Evolutionary conservation across 2,797 vertebrate genomes (phyloP), one percentile per base, ranked within the genome.

Genomic region (Oreonectes daqikongensis): DNA sequence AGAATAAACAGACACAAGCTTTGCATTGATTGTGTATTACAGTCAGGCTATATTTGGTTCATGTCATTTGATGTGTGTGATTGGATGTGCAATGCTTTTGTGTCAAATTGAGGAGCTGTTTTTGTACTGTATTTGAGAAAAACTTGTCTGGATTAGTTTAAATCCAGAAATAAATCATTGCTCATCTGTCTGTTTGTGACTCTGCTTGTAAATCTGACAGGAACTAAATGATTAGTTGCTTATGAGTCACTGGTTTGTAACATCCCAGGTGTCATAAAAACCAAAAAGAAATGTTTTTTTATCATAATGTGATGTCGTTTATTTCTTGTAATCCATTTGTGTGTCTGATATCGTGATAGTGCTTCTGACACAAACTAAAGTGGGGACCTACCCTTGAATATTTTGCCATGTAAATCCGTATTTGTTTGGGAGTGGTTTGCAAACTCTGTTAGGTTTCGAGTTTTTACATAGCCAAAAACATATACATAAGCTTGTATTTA

Each of bases 381-480:
- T 11, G 12, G 24, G 12, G 18, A 66, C 20, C 44, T 38, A n/a
- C 50, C 38, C 44, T 26, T 38, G 50, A 52, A 46, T 68, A 24
- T 65, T 80, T 80, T 76, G 67, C 67, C 55, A 79, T 20, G 71
- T 40, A 79, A 80, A 75, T 48, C 30, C 6, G 0, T 75, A 71
- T 80, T 80, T 80, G 79, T 66, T 67, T 80, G 12, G 64, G 63
- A 76, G 52, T 50, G 67, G 59, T 80, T 76, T 76, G 60, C 52
- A 71, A 57, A 69, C 52, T 50, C 65, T 26, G 32, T 63, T 17
- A 38, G 67, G 48, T 66, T 79, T 59, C 17, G 24, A 2, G 42
- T 15, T 59, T 71, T 72, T 60, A 18, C 12, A 5, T 60, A 6
- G 24, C 1, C 4, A 20, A 8, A 24, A 38, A 2, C 3, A 40